phyloP scores from a whole-genome alignment of 2,113 vertebrate genomes.

The Antigone vipio region DNA sequence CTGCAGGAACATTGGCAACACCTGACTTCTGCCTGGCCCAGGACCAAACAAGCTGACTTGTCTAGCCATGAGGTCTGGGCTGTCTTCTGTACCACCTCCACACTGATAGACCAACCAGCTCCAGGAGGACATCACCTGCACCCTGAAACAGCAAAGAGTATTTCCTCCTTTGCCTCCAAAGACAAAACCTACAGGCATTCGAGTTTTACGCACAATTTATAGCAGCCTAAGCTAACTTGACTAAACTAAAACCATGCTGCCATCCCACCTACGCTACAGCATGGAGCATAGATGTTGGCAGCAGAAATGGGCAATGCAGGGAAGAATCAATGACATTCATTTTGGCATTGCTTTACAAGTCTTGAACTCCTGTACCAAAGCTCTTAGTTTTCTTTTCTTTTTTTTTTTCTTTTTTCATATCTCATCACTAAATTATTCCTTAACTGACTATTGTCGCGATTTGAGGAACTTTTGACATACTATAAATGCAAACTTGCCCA shows the following conservation, averaged over 20 bases:
- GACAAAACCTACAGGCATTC: background rate
- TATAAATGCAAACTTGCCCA: slow-evolving; percentile 43
- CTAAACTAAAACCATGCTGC: background rate
- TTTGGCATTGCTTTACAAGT: background rate
- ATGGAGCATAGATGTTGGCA: background rate
- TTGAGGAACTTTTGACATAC: slow-evolving; percentile 24
- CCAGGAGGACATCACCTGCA: background rate
- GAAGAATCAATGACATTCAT: background rate
- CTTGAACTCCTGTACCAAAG: background rate
- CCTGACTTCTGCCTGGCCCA: background rate
- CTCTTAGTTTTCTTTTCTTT: background rate
- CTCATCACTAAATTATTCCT: slow-evolving; percentile 28
- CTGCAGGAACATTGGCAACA: background rate
- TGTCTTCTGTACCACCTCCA: background rate
- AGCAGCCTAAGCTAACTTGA: background rate
- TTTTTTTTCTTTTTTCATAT: background rate
- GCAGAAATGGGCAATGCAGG: background rate
- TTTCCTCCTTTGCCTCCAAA: background rate
- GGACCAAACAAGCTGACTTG: background rate
- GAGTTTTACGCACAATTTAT: background rate
- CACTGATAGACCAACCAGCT: fast-evolving
- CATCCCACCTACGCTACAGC: background rate
- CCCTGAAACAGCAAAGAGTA: background rate
- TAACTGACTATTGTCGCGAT: slow-evolving; percentile 7
- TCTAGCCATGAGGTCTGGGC: fast-evolving